Base-by-base conservation (phyloP, 2,797 vertebrate species). In the Chelon labrosus region DNA sequence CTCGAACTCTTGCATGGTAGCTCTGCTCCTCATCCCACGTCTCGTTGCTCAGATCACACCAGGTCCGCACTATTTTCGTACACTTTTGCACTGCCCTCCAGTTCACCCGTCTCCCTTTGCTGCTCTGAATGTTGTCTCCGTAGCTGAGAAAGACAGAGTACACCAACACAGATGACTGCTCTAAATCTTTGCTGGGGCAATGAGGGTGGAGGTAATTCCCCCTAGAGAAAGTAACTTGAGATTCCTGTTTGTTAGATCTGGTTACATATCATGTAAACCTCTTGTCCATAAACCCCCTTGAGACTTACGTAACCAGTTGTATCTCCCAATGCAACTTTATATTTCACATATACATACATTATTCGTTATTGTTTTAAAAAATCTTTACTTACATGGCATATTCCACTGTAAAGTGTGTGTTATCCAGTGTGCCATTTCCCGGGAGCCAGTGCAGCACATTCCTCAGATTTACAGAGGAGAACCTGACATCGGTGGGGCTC, bases 1-100 rank as follows among this genome's bases (percentile, higher is more conserved):
- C 88, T 22, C 86, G 88, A 12, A 95, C 94, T 66, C 84, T 86
- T 67, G 84, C 92, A 1, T 77, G 49, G 73, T 96, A 96, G 2
- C 82, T 70, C 0, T 95, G 66, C 0, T 88, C 61, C 38, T 59
- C 55, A 53, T 93, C 87, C 62, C 35, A 42, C 0, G 90, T 95
- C 84, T 95, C 91, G 14, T 71, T 47, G 61, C 91, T 94, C 47
- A 95, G 82, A 54, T 95, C 94, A 5, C 95, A 96, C 77, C 88
- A 88, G 3, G 25, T 89, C 59, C 60, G 53, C 0, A 0, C 19
- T 3, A 89, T 73, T 17, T 75, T 20, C 0, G 25, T 78, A 38
- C 95, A 96, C 7, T 71, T 70, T 10, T 0, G 14, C 65, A 88
- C 88, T 0, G 3, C 5, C 56, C 84, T 92, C 95, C 95, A 96